Percentiles rank a stretch among this genome's conserved stretches.
Evolutionary conservation across 2,888 invertebrate genomes (phyloP).

Genomic region (Ophion obscuratus): DNA sequence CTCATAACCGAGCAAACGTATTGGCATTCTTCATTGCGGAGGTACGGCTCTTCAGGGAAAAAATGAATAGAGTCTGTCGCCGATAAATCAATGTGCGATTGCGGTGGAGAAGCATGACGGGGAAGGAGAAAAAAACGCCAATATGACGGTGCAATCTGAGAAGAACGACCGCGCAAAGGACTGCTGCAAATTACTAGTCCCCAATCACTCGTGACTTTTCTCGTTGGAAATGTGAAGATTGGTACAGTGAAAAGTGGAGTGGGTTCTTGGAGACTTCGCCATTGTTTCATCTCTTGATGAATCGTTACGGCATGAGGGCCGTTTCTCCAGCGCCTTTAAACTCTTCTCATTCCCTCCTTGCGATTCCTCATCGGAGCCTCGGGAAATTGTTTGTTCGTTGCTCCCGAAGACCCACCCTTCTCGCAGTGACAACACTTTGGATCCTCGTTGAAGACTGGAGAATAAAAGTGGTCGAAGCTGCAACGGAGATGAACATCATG

Average conservation of each 20-base stretch:
- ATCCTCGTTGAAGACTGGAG: background rate
- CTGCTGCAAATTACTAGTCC: conserved; percentile 58
- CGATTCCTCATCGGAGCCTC: no score
- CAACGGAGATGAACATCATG: background rate
- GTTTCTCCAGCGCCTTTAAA: background rate
- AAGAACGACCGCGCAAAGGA: conserved; percentile 48
- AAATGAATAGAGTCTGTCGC: conserved; percentile 14
- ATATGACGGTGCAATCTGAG: conserved; percentile 12
- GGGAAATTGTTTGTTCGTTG: no score
- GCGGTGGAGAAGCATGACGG: conserved; percentile 4
- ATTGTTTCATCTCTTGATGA: conserved; percentile 60
- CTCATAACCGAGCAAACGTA: conserved; percentile 18
- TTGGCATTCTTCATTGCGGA: conserved; percentile 10
- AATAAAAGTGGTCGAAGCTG: background rate
- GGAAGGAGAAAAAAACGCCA: conserved; percentile 7
- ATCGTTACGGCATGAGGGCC: conserved; percentile 20
- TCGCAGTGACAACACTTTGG: background rate
- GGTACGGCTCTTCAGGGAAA: conserved; percentile 6
- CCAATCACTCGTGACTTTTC: conserved; percentile 52
- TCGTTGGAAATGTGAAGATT: conserved; percentile 15
- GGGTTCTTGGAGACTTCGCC: conserved; percentile 27
- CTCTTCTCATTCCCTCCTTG: no score
- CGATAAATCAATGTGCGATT: conserved; percentile 32
- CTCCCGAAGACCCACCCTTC: no score
- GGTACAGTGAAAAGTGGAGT: conserved; percentile 40